Conservation (phyloP, 2,797 vertebrate species). For the Aythya fuligula region DNA sequence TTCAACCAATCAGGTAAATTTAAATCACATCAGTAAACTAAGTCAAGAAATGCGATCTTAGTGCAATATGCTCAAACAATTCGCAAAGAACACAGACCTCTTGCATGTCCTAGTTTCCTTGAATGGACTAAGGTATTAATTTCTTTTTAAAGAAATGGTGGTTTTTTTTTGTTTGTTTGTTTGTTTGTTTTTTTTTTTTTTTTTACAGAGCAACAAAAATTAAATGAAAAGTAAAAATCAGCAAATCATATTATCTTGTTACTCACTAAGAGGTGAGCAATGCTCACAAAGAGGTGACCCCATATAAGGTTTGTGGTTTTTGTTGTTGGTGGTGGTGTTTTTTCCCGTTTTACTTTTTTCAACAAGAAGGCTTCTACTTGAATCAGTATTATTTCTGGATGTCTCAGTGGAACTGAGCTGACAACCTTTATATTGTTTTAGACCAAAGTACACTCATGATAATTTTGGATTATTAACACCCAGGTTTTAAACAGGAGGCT, state of each 20-base stretch:
- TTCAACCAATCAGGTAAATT: slow-evolving; percentile 12
- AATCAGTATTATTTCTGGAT: background rate
- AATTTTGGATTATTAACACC: background rate
- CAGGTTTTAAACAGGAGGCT: background rate
- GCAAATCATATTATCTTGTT: background rate
- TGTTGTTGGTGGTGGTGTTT: background rate
- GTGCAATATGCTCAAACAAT: slow-evolving; percentile 1
- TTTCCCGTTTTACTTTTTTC: background rate
- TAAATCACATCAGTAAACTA: slow-evolving; percentile 20
- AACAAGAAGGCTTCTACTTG: background rate
- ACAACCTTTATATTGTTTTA: background rate
- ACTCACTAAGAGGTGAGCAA: background rate
- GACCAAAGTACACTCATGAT: background rate
- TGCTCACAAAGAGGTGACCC: too few relatives aligned
- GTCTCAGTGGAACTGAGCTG: background rate
- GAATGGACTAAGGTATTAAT: background rate
- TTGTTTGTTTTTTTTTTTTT: background rate
- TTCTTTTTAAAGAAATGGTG: background rate
- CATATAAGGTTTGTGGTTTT: too few relatives aligned
- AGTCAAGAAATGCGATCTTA: slow-evolving; percentile 36
- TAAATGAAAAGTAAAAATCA: background rate
- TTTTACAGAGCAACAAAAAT: background rate
- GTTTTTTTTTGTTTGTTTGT: background rate
- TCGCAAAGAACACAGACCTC: background rate
- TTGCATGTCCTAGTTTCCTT: slow-evolving; percentile 30